Percentiles rank a stretch among this genome's conserved stretches.
Conservation (phyloP, 2,797 vertebrate genomes). For the Danio kyathit region DNA sequence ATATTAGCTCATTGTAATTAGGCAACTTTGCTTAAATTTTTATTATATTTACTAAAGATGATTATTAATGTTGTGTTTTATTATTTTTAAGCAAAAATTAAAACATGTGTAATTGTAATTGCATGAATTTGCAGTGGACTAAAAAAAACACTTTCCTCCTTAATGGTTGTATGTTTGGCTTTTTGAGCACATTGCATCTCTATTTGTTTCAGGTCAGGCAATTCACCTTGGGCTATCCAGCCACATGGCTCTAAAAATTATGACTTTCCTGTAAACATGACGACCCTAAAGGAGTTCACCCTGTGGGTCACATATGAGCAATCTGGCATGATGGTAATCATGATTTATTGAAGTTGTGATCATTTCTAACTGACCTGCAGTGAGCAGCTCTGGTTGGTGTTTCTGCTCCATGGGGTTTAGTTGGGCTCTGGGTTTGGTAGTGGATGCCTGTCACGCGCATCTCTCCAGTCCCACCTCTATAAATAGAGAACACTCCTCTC, state of each 20-base stretch:
- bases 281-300: slow-evolving; percentile 12
- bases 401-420: slow-evolving; percentile 9
- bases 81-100: background rate
- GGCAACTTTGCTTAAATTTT: background rate
- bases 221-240: slow-evolving; percentile 37
- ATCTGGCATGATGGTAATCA: slow-evolving; percentile 32
- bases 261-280: slow-evolving; percentile 27
- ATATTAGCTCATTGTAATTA: background rate
- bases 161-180: slow-evolving; percentile 25
- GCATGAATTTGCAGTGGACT: background rate
- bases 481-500: slow-evolving; percentile 71
- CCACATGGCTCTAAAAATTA: slow-evolving; percentile 16
- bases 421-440: slow-evolving; percentile 55
- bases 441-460: slow-evolving; percentile 71
- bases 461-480: slow-evolving; percentile 72
- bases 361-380: slow-evolving; percentile 27
- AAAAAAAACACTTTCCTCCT: background rate
- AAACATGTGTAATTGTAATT: background rate
- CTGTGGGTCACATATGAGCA: slow-evolving; percentile 8
- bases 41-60: background rate
- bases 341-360: slow-evolving; percentile 40
- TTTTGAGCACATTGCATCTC: slow-evolving; percentile 11
- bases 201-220: slow-evolving; percentile 28
- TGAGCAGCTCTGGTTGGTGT: background rate
- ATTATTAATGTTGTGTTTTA: background rate